Evolutionary conservation across 2,113 vertebrate genomes (phyloP).

Genomic region (Australoheros scitulus): DNA sequence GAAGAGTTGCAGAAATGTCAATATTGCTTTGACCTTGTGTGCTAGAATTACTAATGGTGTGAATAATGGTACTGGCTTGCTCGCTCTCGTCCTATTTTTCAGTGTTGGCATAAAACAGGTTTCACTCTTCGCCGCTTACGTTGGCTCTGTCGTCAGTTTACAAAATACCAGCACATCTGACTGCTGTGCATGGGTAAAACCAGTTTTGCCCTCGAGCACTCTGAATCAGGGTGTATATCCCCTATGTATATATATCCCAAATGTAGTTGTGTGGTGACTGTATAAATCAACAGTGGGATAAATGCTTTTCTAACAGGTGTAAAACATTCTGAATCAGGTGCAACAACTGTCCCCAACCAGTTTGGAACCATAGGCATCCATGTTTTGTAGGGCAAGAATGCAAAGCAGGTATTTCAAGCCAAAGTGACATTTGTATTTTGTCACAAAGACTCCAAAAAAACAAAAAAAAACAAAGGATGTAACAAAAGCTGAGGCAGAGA

Average conservation of each 20-base stretch:
- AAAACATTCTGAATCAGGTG: neutral
- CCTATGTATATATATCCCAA: neutral
- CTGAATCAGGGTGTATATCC: neutral
- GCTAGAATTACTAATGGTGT: constrained; percentile 17
- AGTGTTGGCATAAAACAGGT: neutral
- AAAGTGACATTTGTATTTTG: neutral
- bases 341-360: neutral
- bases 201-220: constrained; percentile 49
- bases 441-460: neutral
- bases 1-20: constrained; percentile 34
- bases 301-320: neutral
- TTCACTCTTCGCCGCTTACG: neutral
- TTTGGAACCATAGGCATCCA: neutral
- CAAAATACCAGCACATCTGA: constrained; percentile 47
- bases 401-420: neutral
- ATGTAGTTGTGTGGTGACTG: neutral
- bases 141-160: constrained; percentile 30
- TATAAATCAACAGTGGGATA: neutral
- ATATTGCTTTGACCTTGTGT: constrained; percentile 56
- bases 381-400: neutral
- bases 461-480: fast-evolving
- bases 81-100: neutral
- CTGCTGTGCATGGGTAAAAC: constrained; percentile 57
- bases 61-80: neutral
- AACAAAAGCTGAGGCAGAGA: neutral